A percentile compares a stretch with the other conserved stretches of the same genome.
Evolutionary conservation across 35 echinoderm and acorn worm genomes (phyloP).

Genomic region (Amphiura filiformis): DNA sequence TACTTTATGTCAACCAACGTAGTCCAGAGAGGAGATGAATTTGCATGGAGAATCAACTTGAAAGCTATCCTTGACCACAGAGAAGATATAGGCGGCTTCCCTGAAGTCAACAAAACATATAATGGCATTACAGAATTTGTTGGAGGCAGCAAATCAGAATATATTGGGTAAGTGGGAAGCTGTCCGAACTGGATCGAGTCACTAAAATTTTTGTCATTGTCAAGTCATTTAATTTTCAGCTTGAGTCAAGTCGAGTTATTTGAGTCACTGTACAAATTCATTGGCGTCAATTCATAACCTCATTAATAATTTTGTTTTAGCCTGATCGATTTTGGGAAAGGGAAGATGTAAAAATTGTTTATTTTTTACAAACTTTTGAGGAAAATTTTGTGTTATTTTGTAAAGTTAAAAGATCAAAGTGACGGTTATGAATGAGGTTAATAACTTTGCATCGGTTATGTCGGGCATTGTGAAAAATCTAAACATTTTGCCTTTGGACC

Average conservation of each 20-base stretch:
- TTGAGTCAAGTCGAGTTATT: not conserved
- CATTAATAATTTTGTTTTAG: not conserved
- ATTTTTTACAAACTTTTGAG: too few species aligned
- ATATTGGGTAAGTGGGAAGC: conserved; percentile 52
- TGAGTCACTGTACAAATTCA: not conserved
- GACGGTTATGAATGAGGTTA: too few species aligned
- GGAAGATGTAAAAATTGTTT: too few species aligned
- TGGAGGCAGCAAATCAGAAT: conserved; percentile 59
- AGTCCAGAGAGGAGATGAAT: conserved; percentile 1
- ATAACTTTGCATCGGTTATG: too few species aligned
- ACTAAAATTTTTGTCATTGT: not conserved
- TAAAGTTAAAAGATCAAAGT: too few species aligned
- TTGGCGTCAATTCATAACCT: not conserved
- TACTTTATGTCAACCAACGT: conserved; percentile 87
- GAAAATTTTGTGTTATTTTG: too few species aligned
- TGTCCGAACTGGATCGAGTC: not conserved
- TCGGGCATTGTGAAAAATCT: too few species aligned
- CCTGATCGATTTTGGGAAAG: too few species aligned
- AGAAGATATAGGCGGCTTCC: conserved; percentile 35
- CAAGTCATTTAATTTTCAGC: not conserved
- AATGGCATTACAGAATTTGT: conserved; percentile 57
- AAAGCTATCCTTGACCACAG: conserved; percentile 47
- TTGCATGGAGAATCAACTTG: conserved; percentile 76
- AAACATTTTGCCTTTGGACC: too few species aligned
- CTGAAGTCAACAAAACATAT: conserved; percentile 24